Base-by-base conservation (phyloP, 2,888 invertebrate genomes). In the Sminthurides aquaticus region DNA sequence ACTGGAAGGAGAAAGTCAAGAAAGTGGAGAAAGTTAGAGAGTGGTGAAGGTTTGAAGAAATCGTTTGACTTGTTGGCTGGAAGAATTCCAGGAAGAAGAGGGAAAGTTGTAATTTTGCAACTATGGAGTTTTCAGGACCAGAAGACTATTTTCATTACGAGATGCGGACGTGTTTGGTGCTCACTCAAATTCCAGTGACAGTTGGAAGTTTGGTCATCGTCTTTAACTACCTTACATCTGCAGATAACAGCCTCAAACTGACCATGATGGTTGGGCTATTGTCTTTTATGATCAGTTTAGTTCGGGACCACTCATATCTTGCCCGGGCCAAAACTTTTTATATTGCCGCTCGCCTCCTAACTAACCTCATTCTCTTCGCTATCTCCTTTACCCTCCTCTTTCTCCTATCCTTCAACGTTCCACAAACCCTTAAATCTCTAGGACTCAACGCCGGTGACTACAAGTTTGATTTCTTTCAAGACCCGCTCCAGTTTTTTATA, bases 91-190 rank as follows among this genome's bases (percentile, higher is more conserved):
- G n/a, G n/a, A n/a, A n/a, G n/a, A n/a, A n/a, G n/a, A n/a, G n/a
- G n/a, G n/a, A n/a, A n/a, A n/a, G n/a, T n/a, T n/a, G n/a, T n/a
- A n/a, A n/a, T n/a, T n/a, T n/a, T n/a, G n/a, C n/a, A n/a, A n/a
- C n/a, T n/a, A 34, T 34, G 43, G 43, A 34, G 43, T 34, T 34
- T 34, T 15, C 5, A 11, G 15, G 15, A 15, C 43, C 52, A 15
- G 52, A 52, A 52, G 52, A 15, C 52, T 22, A 52, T 22, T 52
- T 52, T 22, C 52, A 52, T 52, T 52, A 52, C 52, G 52, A 52
- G 20, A 15, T 52, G 20, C 20, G 52, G 5, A 52, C 52, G 52
- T 52, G 52, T 52, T 22, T 52, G 20, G 52, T 52, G 20, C 22
- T 52, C 52, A 52, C 52, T 15, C 20, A 15, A 22, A 22, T 22